These are phyloP conservation scores for Bungarus multicinctus DNA, from an alignment of 2,113 vertebrate genomes.

Conservation along the genomic window DNA sequence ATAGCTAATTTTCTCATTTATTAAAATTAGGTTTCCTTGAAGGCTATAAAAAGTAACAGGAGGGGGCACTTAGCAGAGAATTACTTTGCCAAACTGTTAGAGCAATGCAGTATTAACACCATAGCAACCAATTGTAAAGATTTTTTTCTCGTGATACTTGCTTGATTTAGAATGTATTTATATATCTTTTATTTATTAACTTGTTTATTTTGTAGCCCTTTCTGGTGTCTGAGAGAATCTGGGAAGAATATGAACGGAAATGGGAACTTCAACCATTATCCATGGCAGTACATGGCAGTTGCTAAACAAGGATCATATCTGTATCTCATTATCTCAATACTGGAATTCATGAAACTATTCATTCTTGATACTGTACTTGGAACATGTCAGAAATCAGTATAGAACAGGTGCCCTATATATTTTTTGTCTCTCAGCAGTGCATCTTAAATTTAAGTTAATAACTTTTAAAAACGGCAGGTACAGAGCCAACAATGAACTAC, in stretches of 20 bases:
- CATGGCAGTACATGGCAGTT: not conserved
- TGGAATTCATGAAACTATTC: not conserved
- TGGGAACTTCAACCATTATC: not conserved
- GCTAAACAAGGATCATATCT: not conserved
- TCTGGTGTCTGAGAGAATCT: not conserved
- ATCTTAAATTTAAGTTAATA: not conserved
- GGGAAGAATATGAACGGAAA: not conserved
- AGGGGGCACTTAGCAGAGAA: conserved; percentile 56
- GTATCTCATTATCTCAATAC: not conserved
- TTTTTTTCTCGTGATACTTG: no score
- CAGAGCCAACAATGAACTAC: not conserved
- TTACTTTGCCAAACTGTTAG: not conserved
- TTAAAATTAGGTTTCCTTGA: not conserved
- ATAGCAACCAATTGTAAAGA: not conserved
- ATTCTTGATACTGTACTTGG: not conserved
- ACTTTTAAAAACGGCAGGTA: not conserved
- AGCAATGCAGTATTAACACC: not conserved
- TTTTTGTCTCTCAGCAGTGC: not conserved
- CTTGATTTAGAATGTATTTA: not conserved
- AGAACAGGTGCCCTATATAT: not conserved
- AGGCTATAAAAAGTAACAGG: not conserved
- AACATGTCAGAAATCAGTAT: not conserved
- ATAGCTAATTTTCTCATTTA: not conserved
- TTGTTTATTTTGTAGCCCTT: not conserved
- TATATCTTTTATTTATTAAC: not conserved